Base-by-base conservation (phyloP, 35 echinoderm and acorn worm species). In the Diadema setosum region DNA sequence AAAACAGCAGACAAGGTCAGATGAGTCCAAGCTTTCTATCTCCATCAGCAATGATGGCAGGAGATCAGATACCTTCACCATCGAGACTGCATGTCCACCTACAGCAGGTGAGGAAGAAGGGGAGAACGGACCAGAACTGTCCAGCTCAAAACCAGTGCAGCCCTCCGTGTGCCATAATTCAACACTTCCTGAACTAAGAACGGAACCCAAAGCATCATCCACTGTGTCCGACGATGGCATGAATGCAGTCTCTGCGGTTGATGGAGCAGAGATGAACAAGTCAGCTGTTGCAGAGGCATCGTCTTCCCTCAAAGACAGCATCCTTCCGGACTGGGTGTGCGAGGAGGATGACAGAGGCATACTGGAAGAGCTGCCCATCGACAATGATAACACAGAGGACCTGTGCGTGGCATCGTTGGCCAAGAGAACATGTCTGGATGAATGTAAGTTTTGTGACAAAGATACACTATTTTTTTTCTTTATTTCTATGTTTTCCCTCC, bases 11-110 rank as follows among this genome's bases (percentile, higher is more conserved):
- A 11, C 8, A 76, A 25, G 11, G 29, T 7, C 2, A 81, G 58
- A 39, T 29, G 83, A 86, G 40, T 35, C 65, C 5, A 84, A 49
- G 24, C 56, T 84, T 56, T 37, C 33, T 4, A n/a, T n/a, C n/a
- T 3, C 36, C 8, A 17, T 36, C 7, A 9, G 3, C 73, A 78
- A 4, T 30, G 34, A 84, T 34, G 58, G 58, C 25, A 21, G 88
- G 12, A 74, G 59, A 26, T 90, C 80, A 11, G 88, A 90, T 42
- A 90, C 88, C 6, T 90, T 90, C 32, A 90, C 88, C 60, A 84
- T 90, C 16, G 45, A 64, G n/a, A 37, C 33, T 21, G 24, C 55
- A 20, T 84, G 15, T 78, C 5, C 25, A 18, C 17, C 73, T 35
- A 41, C 27, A 44, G 24, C 73, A 16, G 73, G 40, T 52, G 73